Conservation (phyloP, 1,140 invertebrate genomes). For the Mylabris phalerata region DNA sequence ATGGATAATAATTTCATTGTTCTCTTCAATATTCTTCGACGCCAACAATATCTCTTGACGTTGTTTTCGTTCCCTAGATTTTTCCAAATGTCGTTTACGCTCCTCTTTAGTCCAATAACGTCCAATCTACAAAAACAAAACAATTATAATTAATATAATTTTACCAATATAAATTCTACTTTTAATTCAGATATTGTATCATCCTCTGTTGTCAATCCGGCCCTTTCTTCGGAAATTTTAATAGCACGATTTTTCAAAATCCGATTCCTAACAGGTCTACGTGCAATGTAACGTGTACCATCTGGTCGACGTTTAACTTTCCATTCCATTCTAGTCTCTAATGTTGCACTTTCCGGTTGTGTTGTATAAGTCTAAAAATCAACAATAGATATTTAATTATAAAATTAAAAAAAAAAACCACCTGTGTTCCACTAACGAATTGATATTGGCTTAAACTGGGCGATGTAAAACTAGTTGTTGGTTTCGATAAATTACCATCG, state of each 20-base stretch:
- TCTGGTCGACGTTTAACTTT: slow-evolving; percentile 74
- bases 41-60: slow-evolving; percentile 43
- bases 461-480: slow-evolving; percentile 45
- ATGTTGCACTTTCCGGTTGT: slow-evolving; percentile 32
- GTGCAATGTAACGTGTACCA: slow-evolving; percentile 71
- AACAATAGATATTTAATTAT: not conserved
- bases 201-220: slow-evolving; percentile 73
- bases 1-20: slow-evolving; percentile 22
- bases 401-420: slow-evolving; percentile 17
- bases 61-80: slow-evolving; percentile 58
- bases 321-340: slow-evolving; percentile 61
- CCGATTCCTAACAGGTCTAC: slow-evolving; percentile 61
- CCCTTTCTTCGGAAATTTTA: slow-evolving; percentile 61
- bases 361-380: slow-evolving; percentile 22
- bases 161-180: slow-evolving; percentile 33
- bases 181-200: slow-evolving; percentile 77
- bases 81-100: slow-evolving; percentile 66
- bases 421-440: slow-evolving; percentile 53
- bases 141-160: not conserved
- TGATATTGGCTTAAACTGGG: slow-evolving; percentile 56
- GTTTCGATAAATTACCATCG: slow-evolving; percentile 35
- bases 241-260: slow-evolving; percentile 63
- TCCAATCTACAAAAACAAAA: slow-evolving; percentile 48
- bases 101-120: slow-evolving; percentile 78
- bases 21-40: slow-evolving; percentile 28